phyloP scores from a whole-genome alignment of 23 tunicate genomes.

The Diplosoma virens region DNA sequence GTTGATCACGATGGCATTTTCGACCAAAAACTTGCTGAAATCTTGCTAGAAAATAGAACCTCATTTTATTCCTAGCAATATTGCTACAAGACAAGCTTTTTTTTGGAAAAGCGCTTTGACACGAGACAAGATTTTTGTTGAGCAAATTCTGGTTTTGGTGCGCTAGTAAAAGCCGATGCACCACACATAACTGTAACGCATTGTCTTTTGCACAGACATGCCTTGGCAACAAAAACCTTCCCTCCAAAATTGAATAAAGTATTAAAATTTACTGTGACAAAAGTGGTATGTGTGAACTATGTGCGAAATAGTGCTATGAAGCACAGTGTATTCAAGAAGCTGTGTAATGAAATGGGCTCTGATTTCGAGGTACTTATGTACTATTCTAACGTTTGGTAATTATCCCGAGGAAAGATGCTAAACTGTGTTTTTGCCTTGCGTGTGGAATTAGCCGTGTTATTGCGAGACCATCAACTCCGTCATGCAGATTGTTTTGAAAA shows the following conservation, averaged over 20 bases:
- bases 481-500: constrained; percentile 34
- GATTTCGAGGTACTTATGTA: constrained; percentile 57
- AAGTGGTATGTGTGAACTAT: constrained; percentile 20
- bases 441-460: constrained; percentile 27
- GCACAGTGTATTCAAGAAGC: constrained; percentile 42
- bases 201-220: constrained; percentile 17
- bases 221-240: constrained; percentile 44
- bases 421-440: constrained; percentile 45
- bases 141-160: constrained; percentile 41
- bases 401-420: constrained; percentile 39
- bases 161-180: constrained; percentile 47
- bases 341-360: constrained; percentile 63
- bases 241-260: constrained; percentile 55
- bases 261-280: too few species aligned
- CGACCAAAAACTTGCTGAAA: too few species aligned
- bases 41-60: too few species aligned
- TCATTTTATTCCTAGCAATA: too few species aligned
- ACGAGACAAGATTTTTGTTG: too few species aligned
- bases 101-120: too few species aligned
- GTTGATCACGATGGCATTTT: too few species aligned
- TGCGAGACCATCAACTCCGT: constrained; percentile 41
- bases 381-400: constrained; percentile 55
- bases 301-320: constrained; percentile 25
- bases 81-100: too few species aligned
- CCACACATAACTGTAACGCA: constrained; percentile 38